Percentiles rank a stretch among this genome's conserved stretches.
phyloP scores from a whole-genome alignment of 2,888 invertebrate species.

The Thalpophila matura region DNA sequence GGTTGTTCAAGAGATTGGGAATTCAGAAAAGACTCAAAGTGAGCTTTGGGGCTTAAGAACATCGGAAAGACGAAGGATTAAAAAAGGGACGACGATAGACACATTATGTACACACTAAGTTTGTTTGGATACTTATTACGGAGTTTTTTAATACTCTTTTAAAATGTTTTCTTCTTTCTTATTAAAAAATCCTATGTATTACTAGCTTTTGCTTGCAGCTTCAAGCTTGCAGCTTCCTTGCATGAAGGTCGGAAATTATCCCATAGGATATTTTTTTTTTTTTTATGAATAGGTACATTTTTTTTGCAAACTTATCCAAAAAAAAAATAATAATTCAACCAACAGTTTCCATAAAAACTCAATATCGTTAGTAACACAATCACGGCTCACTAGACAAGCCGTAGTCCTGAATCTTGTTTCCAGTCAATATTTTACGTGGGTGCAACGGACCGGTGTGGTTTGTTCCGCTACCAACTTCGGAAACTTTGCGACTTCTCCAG shows the following conservation, averaged over 20 bases:
- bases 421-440: conserved; percentile 81
- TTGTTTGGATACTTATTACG: not conserved
- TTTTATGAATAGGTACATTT: too few species aligned
- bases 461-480: conserved; percentile 64
- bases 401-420: conserved; percentile 67
- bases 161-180: not conserved
- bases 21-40: conserved; percentile 1
- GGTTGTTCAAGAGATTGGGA: conserved; percentile 34
- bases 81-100: not conserved
- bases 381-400: conserved; percentile 58
- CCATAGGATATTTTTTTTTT: too few species aligned
- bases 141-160: not conserved
- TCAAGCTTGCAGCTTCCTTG: too few species aligned
- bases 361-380: conserved; percentile 56
- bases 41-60: conserved; percentile 4
- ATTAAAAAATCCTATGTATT: too few species aligned
- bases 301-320: too few species aligned
- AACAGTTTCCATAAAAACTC: conserved; percentile 41
- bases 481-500: conserved; percentile 32
- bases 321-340: conserved; percentile 32
- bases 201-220: too few species aligned
- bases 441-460: conserved; percentile 66
- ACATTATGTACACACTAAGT: too few species aligned
- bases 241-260: too few species aligned
- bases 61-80: not conserved